Evolutionary conservation across 53 echinoderm and acorn worm species (phyloP), one percentile per base, ranked within the genome.

Genomic region (Hippasteria phrygiana): DNA sequence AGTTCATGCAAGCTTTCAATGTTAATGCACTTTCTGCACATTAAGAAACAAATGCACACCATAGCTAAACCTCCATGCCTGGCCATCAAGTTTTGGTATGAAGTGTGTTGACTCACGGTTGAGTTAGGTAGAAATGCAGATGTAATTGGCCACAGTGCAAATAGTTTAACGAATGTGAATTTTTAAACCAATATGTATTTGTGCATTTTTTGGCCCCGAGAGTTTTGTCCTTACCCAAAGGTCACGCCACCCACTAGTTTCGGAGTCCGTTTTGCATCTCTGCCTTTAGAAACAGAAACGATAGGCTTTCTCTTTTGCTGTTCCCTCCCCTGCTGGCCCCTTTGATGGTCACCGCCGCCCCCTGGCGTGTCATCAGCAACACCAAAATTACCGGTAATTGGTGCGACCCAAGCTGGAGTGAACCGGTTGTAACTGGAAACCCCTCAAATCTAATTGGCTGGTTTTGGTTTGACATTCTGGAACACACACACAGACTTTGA

Each of bases 301-400:
- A 13, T 82, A 82, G 82, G 82, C 85, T 85, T 85, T 85, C 85
- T 71, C 37, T 85, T n/a, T 33, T 26, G 70, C 85, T 28, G 35
- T 71, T 85, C 70, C 55, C 85, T 85, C 71, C 85, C 85, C 85
- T 70, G 85, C 85, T 85, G 85, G 85, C 50, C 28, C 85, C 85
- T 85, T 85, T 85, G 85, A 85, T 50, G 22, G 33, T n/a, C 54
- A n/a, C 85, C 85, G 85, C 51, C 31, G 51, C 70, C 85, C 85
- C 85, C 85, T 70, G 85, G 85, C 71, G 71, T 85, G 85, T 85
- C 85, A 85, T 85, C 71, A 50, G 85, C 85, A 85, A 85, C 85
- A 85, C 85, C 85, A 50, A 70, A 71, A 85, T 85, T 85, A 85
- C 71, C 71, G 10, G 85, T 85, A 85, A 85, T 85, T 85, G 85